Conservation (phyloP, 2,113 vertebrate species). For the Oriolus oriolus region DNA sequence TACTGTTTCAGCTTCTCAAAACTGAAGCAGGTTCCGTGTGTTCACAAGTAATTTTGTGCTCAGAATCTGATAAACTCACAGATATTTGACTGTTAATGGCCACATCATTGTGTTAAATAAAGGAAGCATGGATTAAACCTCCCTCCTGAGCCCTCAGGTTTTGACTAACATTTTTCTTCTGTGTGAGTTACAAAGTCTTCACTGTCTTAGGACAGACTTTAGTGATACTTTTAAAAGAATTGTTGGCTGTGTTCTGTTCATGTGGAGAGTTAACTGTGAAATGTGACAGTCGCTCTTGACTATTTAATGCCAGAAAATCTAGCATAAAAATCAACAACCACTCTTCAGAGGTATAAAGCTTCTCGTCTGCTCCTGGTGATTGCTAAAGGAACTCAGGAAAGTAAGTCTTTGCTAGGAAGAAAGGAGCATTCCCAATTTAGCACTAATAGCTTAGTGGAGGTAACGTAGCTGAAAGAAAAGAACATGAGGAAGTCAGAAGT, state of each 20-base stretch:
- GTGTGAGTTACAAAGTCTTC: neutral
- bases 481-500: neutral
- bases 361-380: neutral
- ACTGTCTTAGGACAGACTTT: neutral
- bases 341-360: neutral
- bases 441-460: neutral
- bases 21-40: neutral
- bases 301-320: neutral
- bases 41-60: neutral
- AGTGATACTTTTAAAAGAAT: neutral
- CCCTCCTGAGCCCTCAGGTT: neutral
- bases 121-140: neutral
- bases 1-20: neutral
- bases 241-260: neutral
- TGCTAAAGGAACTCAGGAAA: neutral
- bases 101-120: neutral
- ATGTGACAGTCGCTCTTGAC: neutral
- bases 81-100: neutral
- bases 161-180: neutral
- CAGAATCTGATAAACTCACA: neutral
- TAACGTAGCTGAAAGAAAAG: neutral
- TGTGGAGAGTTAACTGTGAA: neutral
- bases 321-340: neutral
- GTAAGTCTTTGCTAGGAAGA: neutral
- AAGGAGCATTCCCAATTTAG: neutral